phyloP scores from a whole-genome alignment of 2,888 invertebrate genomes.

The Rhagonycha lutea region DNA sequence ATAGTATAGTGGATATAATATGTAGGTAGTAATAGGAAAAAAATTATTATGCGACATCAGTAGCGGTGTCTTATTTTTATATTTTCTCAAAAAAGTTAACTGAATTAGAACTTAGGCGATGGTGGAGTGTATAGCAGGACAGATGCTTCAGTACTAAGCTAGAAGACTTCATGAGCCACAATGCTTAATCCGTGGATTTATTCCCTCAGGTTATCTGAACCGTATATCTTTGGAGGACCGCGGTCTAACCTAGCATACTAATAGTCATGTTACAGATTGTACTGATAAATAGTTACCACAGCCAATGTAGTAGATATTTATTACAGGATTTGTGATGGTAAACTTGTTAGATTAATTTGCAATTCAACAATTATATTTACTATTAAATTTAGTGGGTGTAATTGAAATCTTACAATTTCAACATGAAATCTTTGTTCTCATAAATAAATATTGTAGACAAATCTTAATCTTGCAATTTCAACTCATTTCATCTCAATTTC shows the following conservation, averaged over 20 bases:
- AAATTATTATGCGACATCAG: not conserved
- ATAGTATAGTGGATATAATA: not conserved
- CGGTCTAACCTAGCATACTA: constrained; percentile 54
- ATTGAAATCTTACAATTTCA: not conserved
- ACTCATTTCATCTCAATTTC: constrained; percentile 51
- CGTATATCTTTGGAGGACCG: constrained; percentile 55
- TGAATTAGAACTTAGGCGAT: constrained; percentile 22
- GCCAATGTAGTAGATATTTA: constrained; percentile 50
- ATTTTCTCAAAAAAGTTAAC: constrained; percentile 20
- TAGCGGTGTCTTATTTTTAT: not conserved
- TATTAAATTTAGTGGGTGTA: not conserved
- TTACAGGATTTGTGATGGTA: constrained; percentile 44
- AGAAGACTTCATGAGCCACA: constrained; percentile 47
- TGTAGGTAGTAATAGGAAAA: not conserved
- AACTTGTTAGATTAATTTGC: constrained; percentile 36
- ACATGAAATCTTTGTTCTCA: not conserved
- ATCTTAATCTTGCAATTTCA: constrained; percentile 35
- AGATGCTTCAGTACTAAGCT: constrained; percentile 29
- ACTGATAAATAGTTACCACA: constrained; percentile 56
- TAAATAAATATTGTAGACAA: not conserved
- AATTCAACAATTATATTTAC: constrained; percentile 16
- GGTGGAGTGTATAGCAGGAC: constrained; percentile 18
- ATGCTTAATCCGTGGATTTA: constrained; percentile 55
- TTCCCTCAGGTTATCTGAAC: constrained; percentile 55
- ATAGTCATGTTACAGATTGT: constrained; percentile 56